A percentile compares a stretch with the other conserved stretches of the same genome.
These are phyloP conservation scores for Athene cunicularia DNA, from an alignment of 2,113 vertebrate species.

Conservation along the genomic window DNA sequence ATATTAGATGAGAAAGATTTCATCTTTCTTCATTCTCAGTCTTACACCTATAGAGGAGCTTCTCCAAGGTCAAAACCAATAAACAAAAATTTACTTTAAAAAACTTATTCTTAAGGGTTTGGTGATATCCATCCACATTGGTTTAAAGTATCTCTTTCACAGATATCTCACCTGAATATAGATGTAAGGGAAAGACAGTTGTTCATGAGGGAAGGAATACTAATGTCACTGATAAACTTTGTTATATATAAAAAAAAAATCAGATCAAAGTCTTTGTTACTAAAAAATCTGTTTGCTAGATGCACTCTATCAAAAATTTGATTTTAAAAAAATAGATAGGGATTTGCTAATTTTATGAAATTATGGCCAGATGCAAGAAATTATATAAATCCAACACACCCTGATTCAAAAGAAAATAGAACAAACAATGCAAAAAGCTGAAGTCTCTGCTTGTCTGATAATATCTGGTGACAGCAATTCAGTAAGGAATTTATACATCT, in stretches of 20 bases:
- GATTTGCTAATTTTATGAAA: not conserved
- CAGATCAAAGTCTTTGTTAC: not conserved
- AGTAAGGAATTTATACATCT: not conserved
- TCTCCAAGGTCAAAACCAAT: not conserved
- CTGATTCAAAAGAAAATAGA: not conserved
- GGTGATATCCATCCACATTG: not conserved
- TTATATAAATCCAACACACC: not conserved
- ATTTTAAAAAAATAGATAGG: not conserved
- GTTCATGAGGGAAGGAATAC: not conserved
- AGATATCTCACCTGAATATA: not conserved
- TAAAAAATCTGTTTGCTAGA: not conserved
- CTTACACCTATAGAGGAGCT: not conserved
- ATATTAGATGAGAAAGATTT: not conserved
- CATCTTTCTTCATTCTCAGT: not conserved
- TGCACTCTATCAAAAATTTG: not conserved
- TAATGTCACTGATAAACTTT: not conserved
- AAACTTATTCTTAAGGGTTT: not conserved
- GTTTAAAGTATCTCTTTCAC: not conserved
- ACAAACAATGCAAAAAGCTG: not conserved
- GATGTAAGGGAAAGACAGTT: not conserved
- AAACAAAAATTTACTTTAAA: not conserved
- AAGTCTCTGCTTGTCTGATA: not conserved
- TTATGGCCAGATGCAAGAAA: not conserved
- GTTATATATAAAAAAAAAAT: not conserved
- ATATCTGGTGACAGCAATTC: not conserved